Evolutionary conservation across 2,113 vertebrate genomes (phyloP).

Genomic region (Muntiacus reevesi): DNA sequence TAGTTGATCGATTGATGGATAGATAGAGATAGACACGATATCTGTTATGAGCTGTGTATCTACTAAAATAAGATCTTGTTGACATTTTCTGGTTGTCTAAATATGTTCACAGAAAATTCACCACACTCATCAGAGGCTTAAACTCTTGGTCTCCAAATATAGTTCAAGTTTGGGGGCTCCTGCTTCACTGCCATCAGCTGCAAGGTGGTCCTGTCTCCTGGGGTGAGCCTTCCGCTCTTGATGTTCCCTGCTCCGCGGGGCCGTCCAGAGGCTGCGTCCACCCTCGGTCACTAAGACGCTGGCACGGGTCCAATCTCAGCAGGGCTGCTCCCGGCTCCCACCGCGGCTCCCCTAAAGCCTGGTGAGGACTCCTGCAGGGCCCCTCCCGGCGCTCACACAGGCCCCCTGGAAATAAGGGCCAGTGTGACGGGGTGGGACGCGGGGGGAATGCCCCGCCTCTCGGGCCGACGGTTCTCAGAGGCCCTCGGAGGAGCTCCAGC

Average conservation of each 20-base stretch:
- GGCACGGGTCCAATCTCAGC: not conserved
- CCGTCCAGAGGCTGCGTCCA: no score
- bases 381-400: not conserved
- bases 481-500: not conserved
- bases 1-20: not conserved
- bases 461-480: not conserved
- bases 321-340: not conserved
- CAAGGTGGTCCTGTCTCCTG: not conserved
- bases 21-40: not conserved
- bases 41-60: not conserved
- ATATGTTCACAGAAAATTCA: not conserved
- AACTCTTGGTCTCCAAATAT: not conserved
- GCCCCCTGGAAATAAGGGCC: not conserved
- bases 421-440: not conserved
- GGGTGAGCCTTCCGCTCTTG: not conserved
- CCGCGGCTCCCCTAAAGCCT: not conserved
- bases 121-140: not conserved
- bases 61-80: not conserved
- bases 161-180: not conserved
- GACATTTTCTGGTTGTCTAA: not conserved
- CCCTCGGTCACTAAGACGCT: not conserved
- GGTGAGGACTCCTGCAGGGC: no score
- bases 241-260: not conserved
- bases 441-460: fast-evolving
- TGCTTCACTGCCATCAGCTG: not conserved